Percentiles rank a stretch among this genome's conserved stretches.
phyloP scores from a whole-genome alignment of 2,797 vertebrate genomes.

The Petrocephalus schoutedeni region DNA sequence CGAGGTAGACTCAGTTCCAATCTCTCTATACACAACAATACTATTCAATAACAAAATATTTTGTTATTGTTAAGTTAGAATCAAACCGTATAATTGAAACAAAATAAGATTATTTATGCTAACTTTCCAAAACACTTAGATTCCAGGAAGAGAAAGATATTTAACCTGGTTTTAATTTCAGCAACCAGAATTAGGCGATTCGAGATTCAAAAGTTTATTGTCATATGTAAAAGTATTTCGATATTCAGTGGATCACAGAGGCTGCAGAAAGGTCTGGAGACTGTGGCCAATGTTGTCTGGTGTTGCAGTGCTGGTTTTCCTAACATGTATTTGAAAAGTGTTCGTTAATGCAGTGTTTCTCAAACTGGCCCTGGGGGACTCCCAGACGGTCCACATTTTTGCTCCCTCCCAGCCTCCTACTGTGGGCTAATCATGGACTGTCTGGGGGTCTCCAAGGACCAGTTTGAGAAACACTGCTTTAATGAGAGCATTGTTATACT shows the following conservation, averaged over 20 bases:
- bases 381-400: not conserved
- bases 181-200: not conserved
- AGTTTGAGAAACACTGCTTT: not conserved
- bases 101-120: not conserved
- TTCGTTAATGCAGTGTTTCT: no score
- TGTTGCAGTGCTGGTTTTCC: not conserved
- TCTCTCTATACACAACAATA: not conserved
- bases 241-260: not conserved
- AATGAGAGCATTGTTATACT: not conserved
- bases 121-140: not conserved
- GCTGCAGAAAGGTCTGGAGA: not conserved
- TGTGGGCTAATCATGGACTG: not conserved
- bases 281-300: not conserved
- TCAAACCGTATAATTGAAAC: not conserved
- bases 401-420: not conserved
- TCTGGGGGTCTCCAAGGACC: not conserved
- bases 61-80: not conserved
- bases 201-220: not conserved
- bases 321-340: no score
- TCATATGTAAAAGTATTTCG: not conserved
- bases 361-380: not conserved
- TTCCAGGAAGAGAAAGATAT: not conserved
- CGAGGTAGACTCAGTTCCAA: not conserved
- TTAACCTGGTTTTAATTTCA: constrained; percentile 5
- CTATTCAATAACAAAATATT: not conserved